Percentiles rank a stretch among this genome's conserved stretches.
These are phyloP conservation scores for Teleiodes luculella DNA, from an alignment of 2,888 invertebrate species.

Conservation along the genomic window DNA sequence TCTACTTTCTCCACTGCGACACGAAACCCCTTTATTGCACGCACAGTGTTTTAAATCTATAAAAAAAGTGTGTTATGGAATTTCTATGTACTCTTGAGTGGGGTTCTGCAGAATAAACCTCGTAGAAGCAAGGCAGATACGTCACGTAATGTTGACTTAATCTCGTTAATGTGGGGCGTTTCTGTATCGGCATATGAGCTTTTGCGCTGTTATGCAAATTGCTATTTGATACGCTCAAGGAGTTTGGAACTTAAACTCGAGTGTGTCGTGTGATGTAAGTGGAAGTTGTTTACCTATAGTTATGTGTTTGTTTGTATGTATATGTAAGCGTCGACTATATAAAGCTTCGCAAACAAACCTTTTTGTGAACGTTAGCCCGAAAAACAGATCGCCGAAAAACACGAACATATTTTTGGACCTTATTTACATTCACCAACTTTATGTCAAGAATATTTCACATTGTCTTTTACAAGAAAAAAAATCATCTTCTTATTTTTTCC, in stretches of 20 bases:
- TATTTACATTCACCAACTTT: no score
- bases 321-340: background rate
- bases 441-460: no score
- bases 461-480: no score
- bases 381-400: no score
- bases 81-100: no score
- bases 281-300: background rate
- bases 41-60: no score
- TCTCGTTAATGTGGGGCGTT: conserved; percentile 57
- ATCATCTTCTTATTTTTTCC: no score
- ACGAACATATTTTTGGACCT: no score
- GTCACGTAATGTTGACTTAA: conserved; percentile 64
- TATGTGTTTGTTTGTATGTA: background rate
- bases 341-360: background rate
- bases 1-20: no score
- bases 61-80: no score
- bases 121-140: conserved; percentile 37
- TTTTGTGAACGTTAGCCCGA: no score
- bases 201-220: conserved; percentile 66
- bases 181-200: conserved; percentile 58
- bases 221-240: conserved; percentile 57
- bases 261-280: background rate
- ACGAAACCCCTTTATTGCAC: no score
- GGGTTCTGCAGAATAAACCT: background rate
- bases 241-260: conserved; percentile 43